Evolutionary conservation across 2,888 invertebrate genomes (phyloP).

Genomic region (Ecliptopera silaceata): DNA sequence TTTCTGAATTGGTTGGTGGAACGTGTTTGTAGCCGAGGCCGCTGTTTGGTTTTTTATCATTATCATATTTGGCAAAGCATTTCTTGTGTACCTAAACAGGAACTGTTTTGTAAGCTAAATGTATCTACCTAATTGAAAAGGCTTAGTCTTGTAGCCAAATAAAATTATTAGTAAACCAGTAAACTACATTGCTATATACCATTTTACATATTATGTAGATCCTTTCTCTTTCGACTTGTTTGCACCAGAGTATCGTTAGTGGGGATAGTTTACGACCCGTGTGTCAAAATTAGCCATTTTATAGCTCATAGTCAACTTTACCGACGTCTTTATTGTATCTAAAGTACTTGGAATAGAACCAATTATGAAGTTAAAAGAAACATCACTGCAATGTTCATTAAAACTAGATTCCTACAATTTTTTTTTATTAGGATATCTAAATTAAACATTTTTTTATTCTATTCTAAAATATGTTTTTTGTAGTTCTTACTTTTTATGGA

Average conservation of each 20-base stretch:
- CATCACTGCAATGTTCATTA: not conserved
- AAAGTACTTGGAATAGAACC: not conserved
- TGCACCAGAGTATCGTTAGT: not conserved
- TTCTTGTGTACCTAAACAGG: no score
- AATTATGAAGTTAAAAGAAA: not conserved
- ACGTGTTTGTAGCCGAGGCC: not conserved
- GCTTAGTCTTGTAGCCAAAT: no score
- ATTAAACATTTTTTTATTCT: no score
- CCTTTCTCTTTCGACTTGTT: not conserved
- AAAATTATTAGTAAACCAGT: no score
- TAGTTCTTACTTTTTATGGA: no score
- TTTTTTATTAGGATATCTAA: no score
- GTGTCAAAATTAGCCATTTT: conserved; percentile 21
- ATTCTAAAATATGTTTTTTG: no score
- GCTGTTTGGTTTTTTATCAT: not conserved
- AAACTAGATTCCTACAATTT: not conserved
- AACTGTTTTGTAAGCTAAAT: no score
- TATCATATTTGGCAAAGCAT: not conserved
- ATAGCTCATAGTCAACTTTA: conserved; percentile 12
- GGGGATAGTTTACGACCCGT: conserved; percentile 17
- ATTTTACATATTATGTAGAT: no score
- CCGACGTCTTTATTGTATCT: conserved; percentile 1
- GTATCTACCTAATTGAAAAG: no score
- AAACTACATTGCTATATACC: no score
- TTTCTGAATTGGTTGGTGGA: not conserved